Percentiles rank a stretch among this genome's conserved stretches.
These are phyloP conservation scores for Elysia chlorotica DNA, from an alignment of 1,140 invertebrate genomes.

Conservation along the genomic window DNA sequence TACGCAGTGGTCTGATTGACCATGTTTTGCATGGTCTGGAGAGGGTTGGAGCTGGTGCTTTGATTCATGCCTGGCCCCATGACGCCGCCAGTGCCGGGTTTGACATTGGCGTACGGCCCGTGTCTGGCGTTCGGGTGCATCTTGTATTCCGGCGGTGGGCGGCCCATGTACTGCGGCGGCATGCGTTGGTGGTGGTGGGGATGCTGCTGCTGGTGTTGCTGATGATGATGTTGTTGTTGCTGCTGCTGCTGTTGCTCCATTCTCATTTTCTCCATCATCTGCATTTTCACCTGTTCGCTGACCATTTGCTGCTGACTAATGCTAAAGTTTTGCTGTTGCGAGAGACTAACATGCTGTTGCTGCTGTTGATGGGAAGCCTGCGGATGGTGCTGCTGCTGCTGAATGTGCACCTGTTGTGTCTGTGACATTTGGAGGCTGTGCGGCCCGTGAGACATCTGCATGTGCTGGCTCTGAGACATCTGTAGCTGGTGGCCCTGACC, in stretches of 20 bases:
- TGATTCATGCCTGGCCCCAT: no score
- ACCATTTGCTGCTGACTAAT: background rate
- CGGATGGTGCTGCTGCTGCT: conserved; percentile 67
- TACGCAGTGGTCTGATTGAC: conserved; percentile 56
- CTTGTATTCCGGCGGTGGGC: conserved; percentile 56
- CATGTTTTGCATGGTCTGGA: conserved; percentile 62
- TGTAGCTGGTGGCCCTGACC: conserved; percentile 53
- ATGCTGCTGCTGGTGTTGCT: conserved; percentile 38
- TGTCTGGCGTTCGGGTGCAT: conserved; percentile 39
- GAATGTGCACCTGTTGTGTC: conserved; percentile 82
- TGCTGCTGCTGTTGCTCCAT: background rate
- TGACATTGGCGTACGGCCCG: conserved; percentile 21
- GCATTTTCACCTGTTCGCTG: background rate
- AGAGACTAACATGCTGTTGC: conserved; percentile 75
- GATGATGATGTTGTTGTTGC: conserved; percentile 31
- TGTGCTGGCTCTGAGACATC: conserved; percentile 50
- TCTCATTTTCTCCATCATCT: background rate
- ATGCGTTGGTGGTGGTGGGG: conserved; percentile 30
- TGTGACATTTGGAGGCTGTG: conserved; percentile 77
- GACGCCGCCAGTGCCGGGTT: conserved; percentile 16
- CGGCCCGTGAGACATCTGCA: conserved; percentile 53
- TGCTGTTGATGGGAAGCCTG: no score
- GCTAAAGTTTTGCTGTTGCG: conserved; percentile 70
- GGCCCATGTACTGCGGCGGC: conserved; percentile 48
- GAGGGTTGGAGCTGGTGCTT: conserved; percentile 20